These are phyloP conservation scores for Sylvietta virens DNA, from an alignment of 2,113 vertebrate genomes.

Conservation along the genomic window DNA sequence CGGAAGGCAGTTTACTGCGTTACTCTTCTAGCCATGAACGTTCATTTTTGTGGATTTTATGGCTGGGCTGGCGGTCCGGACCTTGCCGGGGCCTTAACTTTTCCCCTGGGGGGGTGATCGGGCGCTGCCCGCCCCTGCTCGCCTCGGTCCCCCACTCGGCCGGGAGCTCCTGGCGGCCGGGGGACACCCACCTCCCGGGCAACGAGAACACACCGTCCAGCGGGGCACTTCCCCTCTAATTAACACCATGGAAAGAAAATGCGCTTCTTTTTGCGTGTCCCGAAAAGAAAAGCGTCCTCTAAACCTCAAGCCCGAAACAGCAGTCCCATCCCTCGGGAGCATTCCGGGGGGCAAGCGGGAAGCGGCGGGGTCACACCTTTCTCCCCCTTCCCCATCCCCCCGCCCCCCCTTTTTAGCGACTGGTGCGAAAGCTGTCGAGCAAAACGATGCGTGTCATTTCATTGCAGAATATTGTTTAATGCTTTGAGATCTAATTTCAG, in stretches of 20 bases:
- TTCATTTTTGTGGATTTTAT: background rate
- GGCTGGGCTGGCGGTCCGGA: background rate
- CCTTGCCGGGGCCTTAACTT: background rate
- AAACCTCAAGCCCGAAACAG: background rate
- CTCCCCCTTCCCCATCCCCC: background rate
- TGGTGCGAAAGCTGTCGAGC: background rate
- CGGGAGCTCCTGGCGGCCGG: background rate
- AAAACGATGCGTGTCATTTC: background rate
- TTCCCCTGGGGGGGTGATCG: background rate
- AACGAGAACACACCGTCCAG: background rate
- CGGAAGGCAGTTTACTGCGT: background rate
- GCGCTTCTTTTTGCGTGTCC: background rate
- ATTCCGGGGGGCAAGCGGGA: background rate
- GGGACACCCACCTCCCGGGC: background rate
- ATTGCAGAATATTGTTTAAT: background rate
- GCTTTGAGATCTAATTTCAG: conserved; percentile 16
- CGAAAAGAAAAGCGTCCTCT: background rate
- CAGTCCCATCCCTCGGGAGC: background rate
- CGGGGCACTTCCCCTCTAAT: background rate
- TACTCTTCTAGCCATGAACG: background rate
- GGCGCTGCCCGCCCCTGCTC: background rate
- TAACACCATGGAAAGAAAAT: background rate
- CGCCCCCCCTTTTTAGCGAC: background rate
- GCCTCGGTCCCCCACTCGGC: background rate
- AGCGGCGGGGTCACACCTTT: background rate